phyloP scores from a whole-genome alignment of 2,113 vertebrate species.

The Cranoglanis bouderius region DNA sequence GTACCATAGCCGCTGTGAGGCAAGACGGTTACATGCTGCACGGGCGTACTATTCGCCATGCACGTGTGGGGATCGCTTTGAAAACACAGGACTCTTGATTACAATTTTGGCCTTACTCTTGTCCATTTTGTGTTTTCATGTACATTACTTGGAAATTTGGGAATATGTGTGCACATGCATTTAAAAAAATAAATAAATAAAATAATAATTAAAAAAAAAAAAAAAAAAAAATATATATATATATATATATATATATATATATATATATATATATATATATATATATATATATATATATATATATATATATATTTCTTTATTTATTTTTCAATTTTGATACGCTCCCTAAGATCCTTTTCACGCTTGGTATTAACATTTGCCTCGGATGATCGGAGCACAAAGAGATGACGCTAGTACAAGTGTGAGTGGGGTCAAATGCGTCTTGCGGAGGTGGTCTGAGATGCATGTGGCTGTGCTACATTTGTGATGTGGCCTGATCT shows the following conservation, averaged over 20 bases:
- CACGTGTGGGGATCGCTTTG: constrained; percentile 81
- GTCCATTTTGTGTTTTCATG: neutral
- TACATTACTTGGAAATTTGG: neutral
- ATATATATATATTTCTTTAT: too few species aligned
- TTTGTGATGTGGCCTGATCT: neutral
- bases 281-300: too few species aligned
- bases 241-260: too few species aligned
- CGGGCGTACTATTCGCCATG: constrained; percentile 83
- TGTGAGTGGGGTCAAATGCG: neutral
- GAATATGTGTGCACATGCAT: neutral
- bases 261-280: too few species aligned
- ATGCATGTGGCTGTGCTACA: too few species aligned
- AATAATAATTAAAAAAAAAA: too few species aligned
- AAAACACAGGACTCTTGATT: constrained; percentile 73
- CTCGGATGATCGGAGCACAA: neutral
- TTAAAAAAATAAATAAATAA: too few species aligned
- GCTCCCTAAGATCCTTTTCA: neutral
- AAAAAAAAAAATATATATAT: too few species aligned
- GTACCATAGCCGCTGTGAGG: constrained; percentile 77
- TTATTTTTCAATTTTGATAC: neutral
- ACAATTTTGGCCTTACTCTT: neutral
- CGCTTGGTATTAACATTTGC: neutral
- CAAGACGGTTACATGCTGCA: constrained; percentile 86
- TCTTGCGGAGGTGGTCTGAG: neutral
- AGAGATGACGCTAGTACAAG: neutral